Base-by-base conservation (phyloP, 2,113 vertebrate genomes). In the Mastomys coucha region DNA sequence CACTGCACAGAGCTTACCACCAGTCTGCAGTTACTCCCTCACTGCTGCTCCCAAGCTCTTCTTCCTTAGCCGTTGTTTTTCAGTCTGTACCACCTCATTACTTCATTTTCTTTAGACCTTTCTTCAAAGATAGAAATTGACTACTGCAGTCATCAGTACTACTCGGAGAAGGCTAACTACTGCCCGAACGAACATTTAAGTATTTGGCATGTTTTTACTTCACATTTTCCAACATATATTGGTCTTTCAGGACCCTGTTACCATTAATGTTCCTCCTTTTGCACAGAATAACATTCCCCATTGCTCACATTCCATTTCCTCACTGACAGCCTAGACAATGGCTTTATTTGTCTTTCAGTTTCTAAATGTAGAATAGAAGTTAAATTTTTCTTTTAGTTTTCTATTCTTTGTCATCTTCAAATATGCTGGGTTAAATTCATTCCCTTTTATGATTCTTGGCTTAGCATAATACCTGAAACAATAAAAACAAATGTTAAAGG, bases 71-170 rank as follows among this genome's bases (percentile, higher is more conserved):
- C 51, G 5, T 76, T n/a, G 42, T 31, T 42, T 45, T 63, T 70
- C 53, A 82, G 22, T 12, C 58, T 31, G 81, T 7, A 24, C 73
- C 16, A 45, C 7, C 60, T 89, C 56, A 31, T 39, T 36, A 22
- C 24, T 81, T 96, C n/a, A 49, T 87, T 77, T 95, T 58, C 31
- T 80, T 95, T 87, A 78, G 36, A 31, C 70, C 58, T 93, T 22
- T 22, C 49, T 92, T 85, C 75, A 88, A 75, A 88, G 31, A 14
- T 56, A 60, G 65, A 87, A 72, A 60, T 28, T 84, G 89, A 33
- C 45, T 82, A 67, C 16, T 73, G 11, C 73, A 12, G 58, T 84
- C n/a, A 91, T 70, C 28, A 36, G 0, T 84, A 10, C 24, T 69
- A 56, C 51, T 53, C 39, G 36, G 53, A 92, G 67, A 77, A 53